phyloP scores from a whole-genome alignment of 1,140 invertebrate species.

The Drosophila bipectinata region DNA sequence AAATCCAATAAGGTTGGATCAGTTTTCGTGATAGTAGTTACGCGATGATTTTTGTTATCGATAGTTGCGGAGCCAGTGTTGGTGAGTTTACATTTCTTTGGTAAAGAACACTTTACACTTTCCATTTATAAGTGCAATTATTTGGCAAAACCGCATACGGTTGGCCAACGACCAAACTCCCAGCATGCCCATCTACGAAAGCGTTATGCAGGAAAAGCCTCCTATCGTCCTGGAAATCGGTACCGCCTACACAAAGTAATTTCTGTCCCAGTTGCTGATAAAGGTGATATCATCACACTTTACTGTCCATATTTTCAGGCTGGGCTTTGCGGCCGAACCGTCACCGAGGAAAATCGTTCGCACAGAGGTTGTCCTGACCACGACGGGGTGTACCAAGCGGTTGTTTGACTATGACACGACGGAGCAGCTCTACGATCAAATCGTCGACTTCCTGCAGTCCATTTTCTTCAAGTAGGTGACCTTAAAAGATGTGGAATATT shows the following conservation, averaged over 20 bases:
- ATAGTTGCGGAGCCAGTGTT: not conserved
- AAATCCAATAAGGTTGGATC: too few relatives aligned
- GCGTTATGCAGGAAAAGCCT: slow-evolving; percentile 92
- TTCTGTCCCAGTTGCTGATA: slow-evolving; percentile 13
- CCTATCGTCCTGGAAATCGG: slow-evolving; percentile 96
- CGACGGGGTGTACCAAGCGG: slow-evolving; percentile 86
- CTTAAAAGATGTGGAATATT: not conserved
- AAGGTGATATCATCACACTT: slow-evolving; percentile 67
- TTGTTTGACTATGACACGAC: slow-evolving; percentile 89
- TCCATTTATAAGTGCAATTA: not conserved
- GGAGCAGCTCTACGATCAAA: slow-evolving; percentile 92
- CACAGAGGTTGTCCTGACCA: slow-evolving; percentile 89
- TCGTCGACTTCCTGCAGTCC: slow-evolving; percentile 94
- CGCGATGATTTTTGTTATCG: not conserved
- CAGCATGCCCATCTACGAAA: slow-evolving; percentile 90
- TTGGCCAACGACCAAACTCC: too few relatives aligned
- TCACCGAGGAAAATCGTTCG: slow-evolving; percentile 94
- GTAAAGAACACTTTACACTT: not conserved
- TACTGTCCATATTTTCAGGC: slow-evolving; percentile 85
- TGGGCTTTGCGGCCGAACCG: slow-evolving; percentile 95
- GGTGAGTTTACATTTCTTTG: not conserved
- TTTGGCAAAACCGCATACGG: not conserved
- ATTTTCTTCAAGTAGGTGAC: slow-evolving; percentile 93
- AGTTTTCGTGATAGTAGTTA: too few relatives aligned
- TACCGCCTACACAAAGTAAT: slow-evolving; percentile 96